Conservation (phyloP, 2,888 invertebrate genomes). For the Acleris laterana region DNA sequence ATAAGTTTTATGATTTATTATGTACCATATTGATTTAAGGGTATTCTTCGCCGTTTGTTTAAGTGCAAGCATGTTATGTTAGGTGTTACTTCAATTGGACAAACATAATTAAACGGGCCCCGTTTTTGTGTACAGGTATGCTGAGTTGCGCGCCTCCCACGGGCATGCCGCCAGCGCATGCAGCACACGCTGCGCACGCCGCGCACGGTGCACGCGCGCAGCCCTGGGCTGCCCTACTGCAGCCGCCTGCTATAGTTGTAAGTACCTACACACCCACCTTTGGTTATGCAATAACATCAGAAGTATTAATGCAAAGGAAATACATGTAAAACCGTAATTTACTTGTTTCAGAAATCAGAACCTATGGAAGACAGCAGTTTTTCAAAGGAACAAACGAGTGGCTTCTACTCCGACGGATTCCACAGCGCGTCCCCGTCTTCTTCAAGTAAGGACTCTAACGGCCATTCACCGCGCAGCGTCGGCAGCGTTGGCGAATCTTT, state of each 20-base stretch:
- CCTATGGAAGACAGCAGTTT: constrained; percentile 74
- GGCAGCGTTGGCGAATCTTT: constrained; percentile 71
- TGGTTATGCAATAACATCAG: neutral
- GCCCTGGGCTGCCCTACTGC: constrained; percentile 64
- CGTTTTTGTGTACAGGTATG: constrained; percentile 62
- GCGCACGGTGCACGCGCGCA: constrained; percentile 65
- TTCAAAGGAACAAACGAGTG: constrained; percentile 84
- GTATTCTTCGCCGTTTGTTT: too few relatives aligned
- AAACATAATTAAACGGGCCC: neutral
- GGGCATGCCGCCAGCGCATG: constrained; percentile 74
- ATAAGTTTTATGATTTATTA: too few relatives aligned
- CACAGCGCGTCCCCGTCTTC: constrained; percentile 85
- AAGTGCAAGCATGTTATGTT: too few relatives aligned
- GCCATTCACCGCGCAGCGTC: constrained; percentile 77
- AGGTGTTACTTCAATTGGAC: neutral
- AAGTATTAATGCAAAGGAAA: neutral
- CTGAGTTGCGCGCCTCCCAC: constrained; percentile 76
- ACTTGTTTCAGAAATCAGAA: constrained; percentile 84
- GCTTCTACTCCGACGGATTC: constrained; percentile 85
- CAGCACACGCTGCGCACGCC: constrained; percentile 56
- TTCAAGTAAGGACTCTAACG: constrained; percentile 81
- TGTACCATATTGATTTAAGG: too few relatives aligned
- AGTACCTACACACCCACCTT: constrained; percentile 48
- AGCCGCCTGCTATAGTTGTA: constrained; percentile 70
- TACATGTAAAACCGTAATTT: constrained; percentile 35